phyloP scores from a whole-genome alignment of 2,113 vertebrate genomes.

The Empidonax traillii region DNA sequence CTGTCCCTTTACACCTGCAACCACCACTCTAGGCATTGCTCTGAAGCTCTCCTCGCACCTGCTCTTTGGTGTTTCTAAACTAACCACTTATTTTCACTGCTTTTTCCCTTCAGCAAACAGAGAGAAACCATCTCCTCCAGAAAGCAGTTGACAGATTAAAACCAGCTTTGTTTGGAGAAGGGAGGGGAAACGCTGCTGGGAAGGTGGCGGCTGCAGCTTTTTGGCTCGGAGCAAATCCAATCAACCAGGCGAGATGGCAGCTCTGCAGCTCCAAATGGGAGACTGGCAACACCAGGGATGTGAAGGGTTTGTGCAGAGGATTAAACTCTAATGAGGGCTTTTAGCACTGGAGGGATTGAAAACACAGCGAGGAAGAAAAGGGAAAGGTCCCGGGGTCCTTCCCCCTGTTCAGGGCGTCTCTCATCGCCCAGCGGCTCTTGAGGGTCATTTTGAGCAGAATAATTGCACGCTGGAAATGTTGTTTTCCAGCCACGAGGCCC shows the following conservation, averaged over 20 bases:
- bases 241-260: neutral
- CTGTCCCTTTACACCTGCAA: neutral
- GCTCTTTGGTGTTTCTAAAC: neutral
- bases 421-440: accelerated
- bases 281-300: accelerated
- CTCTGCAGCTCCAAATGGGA: neutral
- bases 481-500: neutral
- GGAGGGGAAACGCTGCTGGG: accelerated
- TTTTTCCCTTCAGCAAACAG: neutral
- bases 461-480: neutral
- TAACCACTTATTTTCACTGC: neutral
- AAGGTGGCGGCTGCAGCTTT: neutral
- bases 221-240: accelerated
- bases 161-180: neutral
- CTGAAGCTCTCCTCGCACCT: neutral
- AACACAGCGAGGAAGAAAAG: neutral
- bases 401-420: accelerated
- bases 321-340: neutral
- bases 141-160: neutral
- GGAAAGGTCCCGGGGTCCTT: neutral
- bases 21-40: neutral
- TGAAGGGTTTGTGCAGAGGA: neutral
- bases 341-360: neutral
- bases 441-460: neutral
- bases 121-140: neutral